A percentile compares a stretch with the other conserved stretches of the same genome.
Conservation (phyloP, 2,888 invertebrate genomes). For the Anaspis maculata region DNA sequence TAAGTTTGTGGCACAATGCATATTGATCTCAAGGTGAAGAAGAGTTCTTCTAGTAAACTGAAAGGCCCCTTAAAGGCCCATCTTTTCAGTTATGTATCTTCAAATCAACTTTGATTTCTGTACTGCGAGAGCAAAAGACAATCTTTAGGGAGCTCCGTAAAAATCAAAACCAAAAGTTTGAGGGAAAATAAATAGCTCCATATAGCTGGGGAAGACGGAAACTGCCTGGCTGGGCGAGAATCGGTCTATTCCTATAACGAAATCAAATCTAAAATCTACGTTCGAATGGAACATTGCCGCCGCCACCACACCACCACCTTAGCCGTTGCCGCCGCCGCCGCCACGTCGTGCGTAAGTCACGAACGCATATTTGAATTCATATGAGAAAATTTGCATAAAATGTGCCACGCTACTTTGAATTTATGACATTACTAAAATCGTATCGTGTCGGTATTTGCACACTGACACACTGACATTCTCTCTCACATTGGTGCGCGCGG, state of each 20-base stretch:
- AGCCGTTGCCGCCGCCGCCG: too few species aligned
- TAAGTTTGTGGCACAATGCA: too few species aligned
- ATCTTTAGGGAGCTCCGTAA: conserved; percentile 7
- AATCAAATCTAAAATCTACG: conserved; percentile 14
- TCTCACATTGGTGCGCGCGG: too few species aligned
- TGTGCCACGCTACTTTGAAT: conserved; percentile 26
- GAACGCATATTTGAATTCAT: conserved; percentile 28
- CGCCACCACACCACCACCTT: too few species aligned
- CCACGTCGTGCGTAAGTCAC: conserved; percentile 27
- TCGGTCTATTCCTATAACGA: conserved; percentile 9
- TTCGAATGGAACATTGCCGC: conserved; percentile 13
- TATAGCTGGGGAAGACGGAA: too few species aligned
- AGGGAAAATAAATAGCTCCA: too few species aligned
- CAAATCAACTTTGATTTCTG: too few species aligned
- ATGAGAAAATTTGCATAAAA: conserved; percentile 27
- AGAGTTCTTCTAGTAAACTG: too few species aligned
- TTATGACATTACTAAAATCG: conserved; percentile 26
- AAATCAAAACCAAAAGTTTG: conserved; percentile 10
- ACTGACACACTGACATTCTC: conserved; percentile 26
- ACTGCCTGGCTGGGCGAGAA: conserved; percentile 4
- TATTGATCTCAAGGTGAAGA: too few species aligned
- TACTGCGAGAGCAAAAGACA: conserved; percentile 9
- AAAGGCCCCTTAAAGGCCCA: too few species aligned
- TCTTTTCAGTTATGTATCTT: too few species aligned
- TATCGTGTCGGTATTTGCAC: conserved; percentile 27